Evolutionary conservation across 2,888 invertebrate genomes (phyloP), one percentile per base, ranked within the genome.

Genomic region (Cheilosia vulpina): DNA sequence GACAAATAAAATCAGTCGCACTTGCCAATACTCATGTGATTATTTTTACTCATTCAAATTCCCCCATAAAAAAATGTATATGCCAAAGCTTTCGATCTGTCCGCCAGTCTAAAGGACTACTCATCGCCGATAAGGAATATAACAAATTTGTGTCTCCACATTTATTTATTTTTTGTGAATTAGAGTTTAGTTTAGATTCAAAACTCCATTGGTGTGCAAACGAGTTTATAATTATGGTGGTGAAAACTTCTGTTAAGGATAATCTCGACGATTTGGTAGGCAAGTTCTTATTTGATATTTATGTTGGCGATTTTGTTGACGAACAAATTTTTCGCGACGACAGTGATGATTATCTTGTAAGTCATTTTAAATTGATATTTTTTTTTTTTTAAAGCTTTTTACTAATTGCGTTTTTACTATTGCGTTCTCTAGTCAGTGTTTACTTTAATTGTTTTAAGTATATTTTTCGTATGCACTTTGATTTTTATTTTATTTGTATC

Each of bases 281-380:
- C 68, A 87, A 90, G 9, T 88, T 89, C 72, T 87, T 89, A 55
- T 89, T 89, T 87, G 89, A 89, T n/a, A 88, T 88, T 77, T 91
- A 90, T 75, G 78, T 88, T 71, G 92, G 90, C 65, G 89, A 89
- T 88, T 91, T 92, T 91, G 89, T 91, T 69, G 82, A 89, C 66
- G 91, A 92, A 84, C 89, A 92, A 87, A 91, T 91, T 87, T 91
- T 91, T 88, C 81, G 88, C 57, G 89, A 90, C 88, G 90, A 90
- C 78, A 88, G 76, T 24, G 88, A 89, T 79, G 90, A 90, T 87
- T 90, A 89, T 87, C 88, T 90, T 88, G 91, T 91, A 89, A 91
- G 91, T 90, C 9, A 17, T 58, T 52, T 41, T 60, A 24, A 41
- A 7, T 34, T 11, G 2, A 41, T 24, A 6, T 3, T 3, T 13